Percentiles rank a stretch among this genome's conserved stretches.
Conservation (phyloP, 2,113 vertebrate species). For the crab-eating macaque (Macaca fascicularis) region T2T-MFA8v1.1 NC_088381.1:136747001-136747500, state of each 20-base stretch:
- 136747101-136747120: neutral
- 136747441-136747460: neutral
- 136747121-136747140: neutral
- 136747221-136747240: too few relatives aligned
- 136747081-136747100: neutral
- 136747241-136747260: neutral
- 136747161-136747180: neutral
- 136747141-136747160: neutral
- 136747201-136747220: neutral
- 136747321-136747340: neutral
- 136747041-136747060: neutral
- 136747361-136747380: neutral
- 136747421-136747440: neutral
- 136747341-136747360: neutral
- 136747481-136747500: neutral
- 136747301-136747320: neutral
- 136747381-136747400: neutral
- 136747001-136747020: too few relatives aligned
- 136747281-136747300: neutral
- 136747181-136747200: neutral
- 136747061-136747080: neutral
- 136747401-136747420: neutral
- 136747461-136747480: neutral
- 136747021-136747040: neutral
- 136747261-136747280: neutral